phyloP scores from a whole-genome alignment of 1,140 invertebrate species.

The Drosophila navojoa region DNA sequence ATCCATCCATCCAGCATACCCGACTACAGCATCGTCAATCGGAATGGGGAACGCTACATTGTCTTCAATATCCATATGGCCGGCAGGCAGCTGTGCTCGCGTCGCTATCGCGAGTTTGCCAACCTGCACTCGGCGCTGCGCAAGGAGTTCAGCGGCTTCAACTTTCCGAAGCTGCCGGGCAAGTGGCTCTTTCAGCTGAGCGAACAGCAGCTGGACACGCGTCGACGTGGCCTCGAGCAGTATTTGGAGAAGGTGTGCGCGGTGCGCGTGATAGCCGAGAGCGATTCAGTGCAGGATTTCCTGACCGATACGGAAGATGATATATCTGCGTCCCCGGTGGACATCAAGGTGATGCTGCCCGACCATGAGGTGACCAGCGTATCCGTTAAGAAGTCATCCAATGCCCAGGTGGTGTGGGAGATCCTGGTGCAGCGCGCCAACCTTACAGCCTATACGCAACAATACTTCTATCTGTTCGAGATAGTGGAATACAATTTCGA shows the following conservation, averaged over 20 bases:
- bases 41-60: constrained; percentile 95
- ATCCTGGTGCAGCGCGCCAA: constrained; percentile 94
- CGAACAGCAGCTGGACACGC: constrained; percentile 97
- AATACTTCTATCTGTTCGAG: constrained; percentile 99
- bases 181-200: constrained; percentile 99
- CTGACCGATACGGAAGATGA: constrained; percentile 96
- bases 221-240: constrained; percentile 96
- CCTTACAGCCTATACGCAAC: constrained; percentile 91
- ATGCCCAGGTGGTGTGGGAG: constrained; percentile 95
- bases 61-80: constrained; percentile 99
- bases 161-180: constrained; percentile 98
- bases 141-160: constrained; percentile 98
- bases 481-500: constrained; percentile 99
- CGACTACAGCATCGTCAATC: constrained; percentile 92
- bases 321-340: constrained; percentile 93
- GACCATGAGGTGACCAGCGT: constrained; percentile 96
- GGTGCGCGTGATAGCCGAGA: constrained; percentile 98
- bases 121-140: constrained; percentile 95
- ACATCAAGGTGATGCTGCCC: constrained; percentile 93
- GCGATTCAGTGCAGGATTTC: constrained; percentile 98
- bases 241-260: constrained; percentile 99
- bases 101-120: constrained; percentile 97
- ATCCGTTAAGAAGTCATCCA: constrained; percentile 95
- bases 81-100: constrained; percentile 97
- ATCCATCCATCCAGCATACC: constrained; percentile 92